Evolutionary conservation across 1,140 invertebrate genomes (phyloP).

Genomic region (Helicoverpa armigera): DNA sequence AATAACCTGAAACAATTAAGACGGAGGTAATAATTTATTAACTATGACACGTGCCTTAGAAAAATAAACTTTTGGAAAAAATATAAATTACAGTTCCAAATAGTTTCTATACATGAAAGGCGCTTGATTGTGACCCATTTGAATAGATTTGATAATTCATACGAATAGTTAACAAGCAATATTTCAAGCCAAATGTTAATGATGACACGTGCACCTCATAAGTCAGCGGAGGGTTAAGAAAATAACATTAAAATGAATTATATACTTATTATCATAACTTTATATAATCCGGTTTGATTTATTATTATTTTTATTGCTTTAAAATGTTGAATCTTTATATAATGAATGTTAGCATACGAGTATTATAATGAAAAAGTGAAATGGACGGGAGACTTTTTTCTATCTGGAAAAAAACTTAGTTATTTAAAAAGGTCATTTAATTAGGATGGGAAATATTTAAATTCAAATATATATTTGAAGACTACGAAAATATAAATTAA

Average conservation of each 20-base stretch:
- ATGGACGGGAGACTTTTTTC: too few relatives aligned
- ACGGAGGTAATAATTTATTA: constrained; percentile 6
- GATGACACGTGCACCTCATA: constrained; percentile 12
- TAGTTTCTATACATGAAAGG: background rate
- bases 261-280: background rate
- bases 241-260: background rate
- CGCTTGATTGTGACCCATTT: background rate
- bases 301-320: background rate
- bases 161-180: background rate
- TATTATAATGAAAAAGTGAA: too few relatives aligned
- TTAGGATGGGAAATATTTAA: background rate
- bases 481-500: constrained; percentile 8
- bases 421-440: too few relatives aligned
- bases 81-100: background rate
- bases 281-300: background rate
- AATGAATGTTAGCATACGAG: too few relatives aligned
- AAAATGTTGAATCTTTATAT: too few relatives aligned
- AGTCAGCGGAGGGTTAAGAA: constrained; percentile 27
- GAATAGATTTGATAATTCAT: background rate
- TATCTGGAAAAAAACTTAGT: too few relatives aligned
- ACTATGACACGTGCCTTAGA: constrained; percentile 7
- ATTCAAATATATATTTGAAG: background rate
- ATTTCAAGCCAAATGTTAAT: constrained; percentile 31
- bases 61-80: background rate
- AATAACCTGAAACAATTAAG: constrained; percentile 12